Conservation (phyloP, 2,888 invertebrate genomes). For the Agonopterix arenella region DNA sequence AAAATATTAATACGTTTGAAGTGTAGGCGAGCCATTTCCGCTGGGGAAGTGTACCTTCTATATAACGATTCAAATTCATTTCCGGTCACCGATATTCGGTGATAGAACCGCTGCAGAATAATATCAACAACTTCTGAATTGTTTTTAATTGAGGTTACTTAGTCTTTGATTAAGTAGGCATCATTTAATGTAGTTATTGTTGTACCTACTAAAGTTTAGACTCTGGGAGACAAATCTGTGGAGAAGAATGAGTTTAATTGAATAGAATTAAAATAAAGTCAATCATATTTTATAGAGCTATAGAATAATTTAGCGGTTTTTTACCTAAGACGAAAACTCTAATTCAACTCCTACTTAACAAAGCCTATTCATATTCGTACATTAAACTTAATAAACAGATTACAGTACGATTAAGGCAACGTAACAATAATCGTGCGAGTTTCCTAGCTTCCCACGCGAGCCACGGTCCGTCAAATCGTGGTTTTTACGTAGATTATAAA, state of each 20-base stretch:
- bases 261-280: too few relatives aligned
- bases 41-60: slow-evolving; percentile 59
- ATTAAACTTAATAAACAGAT: slow-evolving; percentile 3
- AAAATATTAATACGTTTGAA: slow-evolving; percentile 14
- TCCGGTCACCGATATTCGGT: slow-evolving; percentile 34
- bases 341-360: too few relatives aligned
- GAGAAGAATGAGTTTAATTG: too few relatives aligned
- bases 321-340: not conserved
- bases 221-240: too few relatives aligned
- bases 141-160: not conserved
- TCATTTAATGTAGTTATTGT: too few relatives aligned
- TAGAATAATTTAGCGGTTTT: not conserved
- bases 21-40: slow-evolving; percentile 52
- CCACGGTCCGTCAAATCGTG: slow-evolving; percentile 57
- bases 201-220: too few relatives aligned
- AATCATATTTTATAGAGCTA: too few relatives aligned
- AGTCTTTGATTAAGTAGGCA: not conserved
- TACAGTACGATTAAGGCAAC: slow-evolving; percentile 1
- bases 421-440: slow-evolving; percentile 30
- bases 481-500: slow-evolving; percentile 55
- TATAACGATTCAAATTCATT: slow-evolving; percentile 64
- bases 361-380: not conserved
- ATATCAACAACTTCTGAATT: not conserved
- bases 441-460: slow-evolving; percentile 55
- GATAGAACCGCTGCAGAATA: not conserved